A percentile compares a stretch with the other conserved stretches of the same genome.
Conservation (phyloP, 92 coral and sea anemone species). For the Ricordea florida region DNA sequence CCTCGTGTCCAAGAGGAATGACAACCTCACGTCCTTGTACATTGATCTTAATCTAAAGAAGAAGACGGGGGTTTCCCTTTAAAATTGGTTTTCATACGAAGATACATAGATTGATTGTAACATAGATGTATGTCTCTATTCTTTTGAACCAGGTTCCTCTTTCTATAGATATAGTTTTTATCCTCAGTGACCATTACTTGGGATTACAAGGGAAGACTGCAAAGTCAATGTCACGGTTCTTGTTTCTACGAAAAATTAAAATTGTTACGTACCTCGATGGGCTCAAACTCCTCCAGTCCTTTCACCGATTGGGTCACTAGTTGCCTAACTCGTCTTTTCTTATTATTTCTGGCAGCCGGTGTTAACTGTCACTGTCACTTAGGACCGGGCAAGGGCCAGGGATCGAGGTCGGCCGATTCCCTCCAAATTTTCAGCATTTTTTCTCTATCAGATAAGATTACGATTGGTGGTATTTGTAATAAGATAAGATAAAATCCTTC, state of each 20-base stretch:
- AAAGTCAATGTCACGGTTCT: background rate
- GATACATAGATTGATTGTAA: background rate
- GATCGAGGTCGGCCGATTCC: no score
- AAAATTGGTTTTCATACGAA: background rate
- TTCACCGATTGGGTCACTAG: background rate
- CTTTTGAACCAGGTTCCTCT: background rate
- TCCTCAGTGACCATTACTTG: background rate
- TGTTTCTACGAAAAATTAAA: background rate
- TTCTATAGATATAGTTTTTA: background rate
- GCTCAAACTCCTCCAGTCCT: background rate
- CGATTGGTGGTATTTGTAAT: no score
- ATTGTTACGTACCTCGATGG: background rate
- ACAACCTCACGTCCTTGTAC: slow-evolving; percentile 4
- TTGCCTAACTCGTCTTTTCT: background rate
- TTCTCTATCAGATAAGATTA: no score
- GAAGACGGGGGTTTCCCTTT: background rate
- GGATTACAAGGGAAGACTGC: background rate
- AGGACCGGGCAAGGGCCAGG: no score
- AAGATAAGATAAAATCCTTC: no score
- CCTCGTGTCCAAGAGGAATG: background rate
- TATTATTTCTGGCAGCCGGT: background rate
- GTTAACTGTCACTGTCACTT: no score
- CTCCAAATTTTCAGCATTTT: no score
- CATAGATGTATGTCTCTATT: no score
- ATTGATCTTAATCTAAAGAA: background rate